Evolutionary conservation across 1,140 invertebrate species (phyloP).

Genomic region (Bombus affinis): DNA sequence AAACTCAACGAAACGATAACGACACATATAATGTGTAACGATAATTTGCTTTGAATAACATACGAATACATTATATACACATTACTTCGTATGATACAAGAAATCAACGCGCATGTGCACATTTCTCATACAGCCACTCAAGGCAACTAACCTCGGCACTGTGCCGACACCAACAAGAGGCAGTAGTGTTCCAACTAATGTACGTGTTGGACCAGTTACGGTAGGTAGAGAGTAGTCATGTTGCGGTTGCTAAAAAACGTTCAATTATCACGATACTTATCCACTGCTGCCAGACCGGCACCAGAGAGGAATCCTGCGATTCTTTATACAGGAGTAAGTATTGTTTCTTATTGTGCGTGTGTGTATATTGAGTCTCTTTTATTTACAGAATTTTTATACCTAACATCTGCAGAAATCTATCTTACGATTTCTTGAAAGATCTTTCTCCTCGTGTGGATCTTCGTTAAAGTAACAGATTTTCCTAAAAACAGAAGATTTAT

Average conservation of each 20-base stretch:
- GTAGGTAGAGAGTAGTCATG: slow-evolving; percentile 56
- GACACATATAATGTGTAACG: not conserved
- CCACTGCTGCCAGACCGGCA: slow-evolving; percentile 82
- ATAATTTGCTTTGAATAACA: not conserved
- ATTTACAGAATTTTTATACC: not conserved
- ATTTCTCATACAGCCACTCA: accelerated
- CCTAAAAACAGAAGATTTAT: not conserved
- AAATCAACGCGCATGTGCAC: not conserved
- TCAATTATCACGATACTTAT: slow-evolving; percentile 80
- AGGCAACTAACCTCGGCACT: not conserved
- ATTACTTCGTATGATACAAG: not conserved
- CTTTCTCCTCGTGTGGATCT: not conserved
- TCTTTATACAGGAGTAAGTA: slow-evolving; percentile 86
- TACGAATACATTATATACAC: not conserved
- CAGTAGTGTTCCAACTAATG: too few relatives aligned
- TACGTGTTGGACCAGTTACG: accelerated
- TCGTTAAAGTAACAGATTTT: not conserved
- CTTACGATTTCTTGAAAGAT: not conserved
- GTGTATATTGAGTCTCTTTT: not conserved
- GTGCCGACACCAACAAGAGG: too few relatives aligned
- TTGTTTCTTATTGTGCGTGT: not conserved
- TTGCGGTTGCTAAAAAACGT: slow-evolving; percentile 67
- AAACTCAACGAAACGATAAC: not conserved
- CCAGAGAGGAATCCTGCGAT: slow-evolving; percentile 85
- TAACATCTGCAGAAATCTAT: not conserved